Base-by-base conservation (phyloP, 2,113 vertebrate genomes). In the Nycticorax nycticorax region DNA sequence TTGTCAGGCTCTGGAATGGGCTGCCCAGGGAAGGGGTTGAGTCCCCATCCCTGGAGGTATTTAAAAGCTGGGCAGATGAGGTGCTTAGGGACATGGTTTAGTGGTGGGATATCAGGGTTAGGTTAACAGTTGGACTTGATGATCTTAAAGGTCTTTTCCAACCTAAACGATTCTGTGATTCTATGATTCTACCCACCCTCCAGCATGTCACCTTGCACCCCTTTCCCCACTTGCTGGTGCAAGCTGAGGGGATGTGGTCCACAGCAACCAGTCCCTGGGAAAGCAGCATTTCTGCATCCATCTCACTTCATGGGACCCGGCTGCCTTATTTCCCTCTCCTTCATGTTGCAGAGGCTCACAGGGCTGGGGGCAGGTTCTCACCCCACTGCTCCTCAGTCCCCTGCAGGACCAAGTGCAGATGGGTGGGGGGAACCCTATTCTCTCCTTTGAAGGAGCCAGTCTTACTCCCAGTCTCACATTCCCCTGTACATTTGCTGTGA, bases 141-240 rank as follows among this genome's bases (percentile, higher is more conserved):
- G 41, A 41, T 41, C 41, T 41, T 41, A 41, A 41, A 41, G 41
- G 41, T 41, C 41, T 41, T 41, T 41, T 41, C 41, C 41, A 14
- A 41, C 41, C 41, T 41, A 41, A 41, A 41, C 12, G 13, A 41
- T 41, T 41, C 41, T 41, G 41, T 41, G 41, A 41, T 14, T 41
- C 41, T 41, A 41, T 41, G 41, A 41, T 41, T 41, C 41, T 41
- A 41, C 6, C 9, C 24, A 45, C 12, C 4, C 14, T 24, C 41
- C 27, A 62, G 48, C 24, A 56, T 0, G 0, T 3, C 4, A 1
- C 4, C 1, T 30, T 8, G n/a, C 8, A 2, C 7, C 32, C 33
- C 12, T 20, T 92, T 93, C 32, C 50, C 14, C 22, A 16, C 30
- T 24, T 63, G 13, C 48, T 1, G 1, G 3, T 43, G 13, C 0